Base-by-base conservation (phyloP, 1,140 invertebrate species). In the Drosophila simulans region DNA sequence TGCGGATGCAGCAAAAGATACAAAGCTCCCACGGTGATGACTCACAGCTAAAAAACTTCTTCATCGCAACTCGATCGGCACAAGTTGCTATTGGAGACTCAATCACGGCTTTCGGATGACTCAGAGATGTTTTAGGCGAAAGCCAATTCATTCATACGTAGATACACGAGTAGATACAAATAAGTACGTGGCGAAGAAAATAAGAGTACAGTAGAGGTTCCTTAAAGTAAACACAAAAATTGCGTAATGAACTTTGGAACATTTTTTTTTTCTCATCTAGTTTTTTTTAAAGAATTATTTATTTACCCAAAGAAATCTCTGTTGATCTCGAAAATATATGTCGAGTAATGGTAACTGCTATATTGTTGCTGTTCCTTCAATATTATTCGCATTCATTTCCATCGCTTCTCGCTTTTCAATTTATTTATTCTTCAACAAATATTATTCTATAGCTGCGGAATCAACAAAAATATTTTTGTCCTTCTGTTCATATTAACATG, bases 111-210 rank as follows among this genome's bases (percentile, higher is more conserved):
- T 22, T 57, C 20, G 22, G 25, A 10, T 71, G 68, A 71, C 17
- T 71, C 68, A 71, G 25, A 27, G 20, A 27, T 35, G 65, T 71
- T 71, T 71, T 71, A 71, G 68, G 65, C 68, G 68, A 71, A 71
- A 71, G 68, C 65, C 63, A 8, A 46, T 71, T 55, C 53, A 71
- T 71, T 70, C 52, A 70, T 70, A 70, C 65, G 55, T 71, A 71
- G 68, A 71, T 31, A 68, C 64, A 66, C 45, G 35, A 40, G 43
- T 60, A 55, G 65, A 54, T 54, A 68, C 62, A 66, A 45, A 46
- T 34, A 65, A 35, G 45, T 40, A 51, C 59, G 40, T 40, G 54
- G 27, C 39, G 17, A 62, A 34, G 54, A 59, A 62, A 62, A 58
- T 42, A 39, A n/a, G n/a, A 13, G n/a, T 31, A 70, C 66, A 56